Conservation (phyloP, 1,140 invertebrate species). For the Panonychus citri region DNA sequence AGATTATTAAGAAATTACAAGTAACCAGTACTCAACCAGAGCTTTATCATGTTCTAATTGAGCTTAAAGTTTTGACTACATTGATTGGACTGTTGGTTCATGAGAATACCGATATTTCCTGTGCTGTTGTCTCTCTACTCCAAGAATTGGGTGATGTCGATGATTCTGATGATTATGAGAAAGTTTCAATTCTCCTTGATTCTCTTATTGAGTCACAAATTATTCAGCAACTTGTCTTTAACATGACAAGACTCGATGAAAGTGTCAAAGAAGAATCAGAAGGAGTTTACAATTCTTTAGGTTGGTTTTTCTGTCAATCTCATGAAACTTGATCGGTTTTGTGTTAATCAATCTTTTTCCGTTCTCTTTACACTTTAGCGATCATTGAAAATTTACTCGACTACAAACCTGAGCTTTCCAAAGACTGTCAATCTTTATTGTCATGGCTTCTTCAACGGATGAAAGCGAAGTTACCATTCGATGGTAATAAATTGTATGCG, state of each 20-base stretch:
- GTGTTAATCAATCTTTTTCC: slow-evolving; percentile 10
- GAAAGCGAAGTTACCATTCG: slow-evolving; percentile 56
- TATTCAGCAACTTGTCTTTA: slow-evolving; percentile 70
- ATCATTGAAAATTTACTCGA: slow-evolving; percentile 38
- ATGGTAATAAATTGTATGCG: slow-evolving; percentile 83
- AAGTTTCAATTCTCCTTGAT: slow-evolving; percentile 27
- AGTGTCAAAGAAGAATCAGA: slow-evolving; percentile 77
- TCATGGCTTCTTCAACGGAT: slow-evolving; percentile 71
- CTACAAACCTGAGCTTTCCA: slow-evolving; percentile 54
- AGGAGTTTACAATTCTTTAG: slow-evolving; percentile 83
- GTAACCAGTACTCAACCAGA: slow-evolving; percentile 82
- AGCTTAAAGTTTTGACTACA: slow-evolving; percentile 62
- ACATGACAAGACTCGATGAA: slow-evolving; percentile 81
- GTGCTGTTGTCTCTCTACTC: slow-evolving; percentile 28
- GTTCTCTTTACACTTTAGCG: slow-evolving; percentile 37
- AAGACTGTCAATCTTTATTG: slow-evolving; percentile 58
- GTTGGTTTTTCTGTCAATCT: slow-evolving; percentile 23
- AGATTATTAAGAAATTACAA: slow-evolving; percentile 75
- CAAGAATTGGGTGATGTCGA: slow-evolving; percentile 92
- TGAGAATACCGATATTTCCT: slow-evolving; percentile 55
- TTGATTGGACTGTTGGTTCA: slow-evolving; percentile 79
- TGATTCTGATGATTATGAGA: slow-evolving; percentile 10
- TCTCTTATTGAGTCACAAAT: slow-evolving; percentile 65
- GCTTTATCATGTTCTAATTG: slow-evolving; percentile 71
- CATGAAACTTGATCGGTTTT: neutral